These are phyloP conservation scores for Pholis gunnellus DNA, from an alignment of 2,113 vertebrate genomes.

Conservation along the genomic window DNA sequence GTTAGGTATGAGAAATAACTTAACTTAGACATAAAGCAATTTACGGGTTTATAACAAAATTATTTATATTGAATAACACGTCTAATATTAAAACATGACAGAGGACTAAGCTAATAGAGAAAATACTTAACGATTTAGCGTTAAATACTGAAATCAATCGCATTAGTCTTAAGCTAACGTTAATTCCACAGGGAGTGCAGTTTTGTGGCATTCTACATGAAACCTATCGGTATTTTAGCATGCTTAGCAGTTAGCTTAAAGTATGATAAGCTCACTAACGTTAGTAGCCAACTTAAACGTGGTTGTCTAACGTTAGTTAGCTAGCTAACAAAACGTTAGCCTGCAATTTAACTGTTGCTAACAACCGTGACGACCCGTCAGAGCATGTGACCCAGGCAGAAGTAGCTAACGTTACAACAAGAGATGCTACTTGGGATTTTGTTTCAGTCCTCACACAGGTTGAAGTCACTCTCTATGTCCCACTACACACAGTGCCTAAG, in stretches of 20 bases:
- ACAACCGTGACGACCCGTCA: neutral
- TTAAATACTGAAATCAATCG: neutral
- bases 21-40: neutral
- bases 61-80: neutral
- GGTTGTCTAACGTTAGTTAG: neutral
- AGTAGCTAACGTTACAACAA: neutral
- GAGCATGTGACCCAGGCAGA: neutral
- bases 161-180: too few relatives aligned
- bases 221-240: neutral
- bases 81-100: neutral
- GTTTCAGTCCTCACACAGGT: neutral
- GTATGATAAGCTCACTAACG: too few relatives aligned
- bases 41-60: neutral
- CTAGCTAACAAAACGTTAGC: neutral
- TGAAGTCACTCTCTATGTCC: neutral
- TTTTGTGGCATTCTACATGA: neutral
- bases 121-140: neutral
- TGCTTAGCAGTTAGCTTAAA: neutral
- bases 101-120: neutral
- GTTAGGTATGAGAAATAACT: too few relatives aligned
- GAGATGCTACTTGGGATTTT: too few relatives aligned
- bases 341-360: neutral
- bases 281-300: neutral
- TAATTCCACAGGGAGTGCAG: neutral
- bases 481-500: neutral